Percentiles rank a stretch among this genome's conserved stretches.
Conservation (phyloP, 2,113 vertebrate genomes). For the Lethenteron reissneri region DNA sequence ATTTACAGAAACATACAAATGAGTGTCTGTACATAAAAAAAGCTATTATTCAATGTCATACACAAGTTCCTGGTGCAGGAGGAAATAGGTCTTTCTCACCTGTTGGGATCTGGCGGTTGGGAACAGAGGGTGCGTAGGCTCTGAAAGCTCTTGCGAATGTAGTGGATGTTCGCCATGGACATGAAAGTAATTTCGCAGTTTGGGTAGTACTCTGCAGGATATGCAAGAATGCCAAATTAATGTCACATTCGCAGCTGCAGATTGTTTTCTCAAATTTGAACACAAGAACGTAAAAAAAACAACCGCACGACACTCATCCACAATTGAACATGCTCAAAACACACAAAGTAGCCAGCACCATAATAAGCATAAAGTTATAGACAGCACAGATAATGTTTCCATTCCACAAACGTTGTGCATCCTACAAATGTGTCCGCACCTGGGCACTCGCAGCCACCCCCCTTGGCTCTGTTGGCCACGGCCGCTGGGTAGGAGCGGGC, state of each 20-base stretch:
- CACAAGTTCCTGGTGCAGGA: neutral
- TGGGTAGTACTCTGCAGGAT: constrained; percentile 67
- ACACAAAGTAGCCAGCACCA: no score
- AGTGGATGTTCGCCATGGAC: constrained; percentile 99
- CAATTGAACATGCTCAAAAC: no score
- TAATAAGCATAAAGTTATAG: no score
- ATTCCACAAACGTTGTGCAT: no score
- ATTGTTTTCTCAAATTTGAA: neutral
- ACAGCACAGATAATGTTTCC: no score
- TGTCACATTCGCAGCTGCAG: neutral
- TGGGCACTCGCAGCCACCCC: constrained; percentile 92
- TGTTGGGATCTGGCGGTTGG: constrained; percentile 95
- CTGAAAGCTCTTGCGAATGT: constrained; percentile 93
- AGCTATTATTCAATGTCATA: no score
- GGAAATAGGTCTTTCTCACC: constrained; percentile 32
- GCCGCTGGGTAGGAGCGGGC: constrained; percentile 88
- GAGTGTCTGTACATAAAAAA: neutral
- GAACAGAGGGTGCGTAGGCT: constrained; percentile 76
- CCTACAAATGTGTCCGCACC: constrained; percentile 26
- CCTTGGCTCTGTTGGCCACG: constrained; percentile 92
- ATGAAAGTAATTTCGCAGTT: constrained; percentile 96
- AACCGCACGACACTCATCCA: no score
- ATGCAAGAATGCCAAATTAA: neutral
- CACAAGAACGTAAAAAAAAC: neutral
- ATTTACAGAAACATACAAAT: neutral